Percentiles rank a stretch among this genome's conserved stretches.
Evolutionary conservation across 2,113 vertebrate genomes (phyloP).

Genomic region (Aleadryas rufinucha): DNA sequence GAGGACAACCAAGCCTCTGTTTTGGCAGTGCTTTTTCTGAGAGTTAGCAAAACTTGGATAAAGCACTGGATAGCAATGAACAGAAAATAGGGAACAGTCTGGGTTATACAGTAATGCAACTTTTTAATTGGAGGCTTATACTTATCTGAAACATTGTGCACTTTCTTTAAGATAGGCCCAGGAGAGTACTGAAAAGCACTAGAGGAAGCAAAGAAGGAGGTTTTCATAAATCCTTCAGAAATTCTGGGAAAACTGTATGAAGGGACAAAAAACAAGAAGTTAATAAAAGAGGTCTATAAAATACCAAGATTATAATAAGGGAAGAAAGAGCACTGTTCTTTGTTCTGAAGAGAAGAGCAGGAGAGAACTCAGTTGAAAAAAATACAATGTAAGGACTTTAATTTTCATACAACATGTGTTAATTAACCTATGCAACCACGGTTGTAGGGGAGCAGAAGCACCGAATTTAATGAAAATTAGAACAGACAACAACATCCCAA

Average conservation of each 20-base stretch:
- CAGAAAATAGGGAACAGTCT: background rate
- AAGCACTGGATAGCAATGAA: background rate
- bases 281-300: background rate
- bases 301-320: background rate
- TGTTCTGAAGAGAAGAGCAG: background rate
- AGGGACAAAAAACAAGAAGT: background rate
- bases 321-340: background rate
- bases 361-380: background rate
- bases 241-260: background rate
- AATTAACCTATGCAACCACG: constrained; percentile 26
- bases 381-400: background rate
- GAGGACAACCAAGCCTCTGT: background rate
- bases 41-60: background rate
- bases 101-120: background rate
- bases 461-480: constrained; percentile 1
- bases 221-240: background rate
- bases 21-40: background rate
- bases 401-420: constrained; percentile 15
- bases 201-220: background rate
- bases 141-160: background rate
- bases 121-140: background rate
- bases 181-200: background rate
- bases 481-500: constrained; percentile 18
- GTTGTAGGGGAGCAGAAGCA: background rate
- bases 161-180: background rate